phyloP scores from a whole-genome alignment of 2,797 vertebrate species.

The Diglossa cyanea region DNA sequence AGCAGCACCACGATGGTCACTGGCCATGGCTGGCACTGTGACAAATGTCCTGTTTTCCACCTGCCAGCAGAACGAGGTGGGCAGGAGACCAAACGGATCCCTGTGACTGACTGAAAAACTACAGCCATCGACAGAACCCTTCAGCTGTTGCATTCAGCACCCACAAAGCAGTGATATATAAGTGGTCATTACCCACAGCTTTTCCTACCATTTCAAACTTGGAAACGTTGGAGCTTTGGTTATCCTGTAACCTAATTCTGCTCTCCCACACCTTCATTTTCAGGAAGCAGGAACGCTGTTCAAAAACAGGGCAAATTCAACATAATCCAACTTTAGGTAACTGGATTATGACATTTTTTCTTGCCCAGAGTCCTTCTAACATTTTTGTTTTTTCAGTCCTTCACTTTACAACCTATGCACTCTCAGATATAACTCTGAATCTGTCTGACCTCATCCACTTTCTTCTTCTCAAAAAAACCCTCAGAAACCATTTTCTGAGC shows the following conservation, averaged over 20 bases:
- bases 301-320: not conserved
- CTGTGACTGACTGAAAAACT: not conserved
- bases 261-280: not conserved
- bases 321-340: not conserved
- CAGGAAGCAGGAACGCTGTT: not conserved
- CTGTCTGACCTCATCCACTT: not conserved
- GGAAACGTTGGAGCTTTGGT: not conserved
- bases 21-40: not conserved
- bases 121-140: not conserved
- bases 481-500: not conserved
- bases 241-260: not conserved
- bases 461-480: not conserved
- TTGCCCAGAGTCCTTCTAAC: not conserved
- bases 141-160: not conserved
- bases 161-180: not conserved
- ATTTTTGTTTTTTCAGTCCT: not conserved
- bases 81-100: not conserved
- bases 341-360: not conserved
- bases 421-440: not conserved
- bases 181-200: not conserved
- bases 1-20: rapidly evolving
- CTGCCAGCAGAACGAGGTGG: not conserved
- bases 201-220: not conserved
- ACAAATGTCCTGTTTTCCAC: not conserved
- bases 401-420: not conserved